Conservation (phyloP, 2,888 invertebrate species). For the Philereme vetulata region DNA sequence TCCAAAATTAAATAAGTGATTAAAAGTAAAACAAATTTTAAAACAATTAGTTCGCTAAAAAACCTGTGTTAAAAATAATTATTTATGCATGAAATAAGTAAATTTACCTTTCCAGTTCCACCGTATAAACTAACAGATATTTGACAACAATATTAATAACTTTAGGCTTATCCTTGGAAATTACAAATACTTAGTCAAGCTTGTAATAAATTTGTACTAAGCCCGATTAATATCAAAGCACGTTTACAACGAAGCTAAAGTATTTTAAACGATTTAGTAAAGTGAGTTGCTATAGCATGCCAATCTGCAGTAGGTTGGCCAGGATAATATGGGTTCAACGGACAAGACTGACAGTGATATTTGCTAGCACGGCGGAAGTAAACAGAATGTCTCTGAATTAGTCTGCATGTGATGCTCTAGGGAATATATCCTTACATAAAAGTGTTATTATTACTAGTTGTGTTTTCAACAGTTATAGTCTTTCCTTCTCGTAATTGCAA, state of each 20-base stretch:
- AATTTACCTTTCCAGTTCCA: too few relatives aligned
- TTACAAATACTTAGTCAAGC: constrained; percentile 29
- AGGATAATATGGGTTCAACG: constrained; percentile 40
- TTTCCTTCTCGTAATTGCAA: not conserved
- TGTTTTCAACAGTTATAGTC: too few relatives aligned
- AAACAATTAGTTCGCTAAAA: too few relatives aligned
- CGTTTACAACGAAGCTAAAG: constrained; percentile 7
- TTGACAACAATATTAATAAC: not conserved
- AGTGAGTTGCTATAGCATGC: constrained; percentile 11
- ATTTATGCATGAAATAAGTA: too few relatives aligned
- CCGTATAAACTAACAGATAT: not conserved
- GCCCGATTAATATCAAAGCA: constrained; percentile 21
- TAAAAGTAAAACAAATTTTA: not conserved
- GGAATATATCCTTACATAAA: too few relatives aligned
- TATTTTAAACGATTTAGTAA: constrained; percentile 13
- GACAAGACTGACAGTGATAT: constrained; percentile 32
- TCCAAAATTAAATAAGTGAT: not conserved
- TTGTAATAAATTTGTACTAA: constrained; percentile 21
- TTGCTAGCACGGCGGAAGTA: not conserved
- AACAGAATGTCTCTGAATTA: not conserved
- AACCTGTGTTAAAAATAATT: too few relatives aligned
- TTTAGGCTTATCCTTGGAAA: constrained; percentile 10
- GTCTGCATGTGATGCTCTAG: too few relatives aligned
- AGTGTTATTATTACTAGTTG: too few relatives aligned
- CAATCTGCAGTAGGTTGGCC: constrained; percentile 52